Percentiles rank a stretch among this genome's conserved stretches.
Conservation (phyloP, 2,113 vertebrate genomes). For the Proterorhinus semilunaris region DNA sequence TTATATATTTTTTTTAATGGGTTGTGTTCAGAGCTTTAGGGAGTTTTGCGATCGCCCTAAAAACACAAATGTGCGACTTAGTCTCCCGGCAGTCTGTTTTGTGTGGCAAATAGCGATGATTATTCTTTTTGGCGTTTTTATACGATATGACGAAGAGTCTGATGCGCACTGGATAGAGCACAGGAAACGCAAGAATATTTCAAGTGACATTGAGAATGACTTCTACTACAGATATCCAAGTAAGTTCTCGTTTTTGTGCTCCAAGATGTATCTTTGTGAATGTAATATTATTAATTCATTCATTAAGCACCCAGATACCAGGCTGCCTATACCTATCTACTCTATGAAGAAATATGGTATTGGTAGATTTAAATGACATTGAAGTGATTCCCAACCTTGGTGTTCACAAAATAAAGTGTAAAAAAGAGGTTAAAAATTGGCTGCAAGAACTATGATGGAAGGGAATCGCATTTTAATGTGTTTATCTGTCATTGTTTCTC, state of each 20-base stretch:
- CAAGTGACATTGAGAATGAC: conserved; percentile 86
- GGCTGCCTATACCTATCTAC: too few relatives aligned
- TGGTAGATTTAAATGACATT: too few relatives aligned
- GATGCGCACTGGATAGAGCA: conserved; percentile 77
- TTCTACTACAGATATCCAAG: conserved; percentile 98
- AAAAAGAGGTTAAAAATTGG: too few relatives aligned
- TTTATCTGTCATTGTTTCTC: too few relatives aligned
- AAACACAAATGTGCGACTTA: conserved; percentile 82
- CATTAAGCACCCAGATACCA: too few relatives aligned
- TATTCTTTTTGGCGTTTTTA: conserved; percentile 89
- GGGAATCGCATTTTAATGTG: too few relatives aligned
- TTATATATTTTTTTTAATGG: conserved; percentile 46
- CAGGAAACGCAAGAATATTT: conserved; percentile 64
- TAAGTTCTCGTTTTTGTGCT: conserved; percentile 76
- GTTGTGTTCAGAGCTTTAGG: conserved; percentile 64
- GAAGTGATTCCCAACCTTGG: too few relatives aligned
- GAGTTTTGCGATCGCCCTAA: conserved; percentile 67
- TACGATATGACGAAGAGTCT: conserved; percentile 80
- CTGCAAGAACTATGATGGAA: too few relatives aligned
- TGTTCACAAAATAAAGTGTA: too few relatives aligned
- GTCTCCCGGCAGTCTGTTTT: conserved; percentile 84
- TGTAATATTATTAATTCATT: background rate
- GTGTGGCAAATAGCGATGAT: conserved; percentile 89
- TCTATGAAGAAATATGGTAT: too few relatives aligned
- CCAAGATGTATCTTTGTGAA: background rate